These are phyloP conservation scores for Brenthis ino DNA, from an alignment of 2,888 invertebrate species.

Conservation along the genomic window DNA sequence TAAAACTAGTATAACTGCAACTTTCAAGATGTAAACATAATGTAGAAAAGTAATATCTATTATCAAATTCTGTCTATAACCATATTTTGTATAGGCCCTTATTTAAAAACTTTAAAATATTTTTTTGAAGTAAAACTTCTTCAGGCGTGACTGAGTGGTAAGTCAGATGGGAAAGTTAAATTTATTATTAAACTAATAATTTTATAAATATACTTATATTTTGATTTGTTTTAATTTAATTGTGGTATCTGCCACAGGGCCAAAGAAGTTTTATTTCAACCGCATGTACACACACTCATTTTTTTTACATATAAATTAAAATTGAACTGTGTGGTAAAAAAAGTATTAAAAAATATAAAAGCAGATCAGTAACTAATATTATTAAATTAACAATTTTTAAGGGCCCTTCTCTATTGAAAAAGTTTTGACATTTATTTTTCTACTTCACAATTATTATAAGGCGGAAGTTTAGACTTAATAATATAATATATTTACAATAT, in stretches of 20 bases:
- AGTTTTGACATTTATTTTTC: slow-evolving; percentile 40
- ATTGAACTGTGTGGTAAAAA: background rate
- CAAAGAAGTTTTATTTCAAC: too few species aligned
- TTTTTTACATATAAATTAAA: background rate
- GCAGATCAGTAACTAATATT: slow-evolving; percentile 1
- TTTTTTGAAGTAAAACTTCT: background rate
- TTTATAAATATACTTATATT: too few species aligned
- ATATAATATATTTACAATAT: slow-evolving; percentile 77
- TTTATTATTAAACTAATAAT: too few species aligned
- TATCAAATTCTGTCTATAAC: slow-evolving; percentile 13
- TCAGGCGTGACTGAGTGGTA: too few species aligned
- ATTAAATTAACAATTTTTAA: slow-evolving; percentile 3
- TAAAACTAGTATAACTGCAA: too few species aligned
- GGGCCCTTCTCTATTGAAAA: slow-evolving; percentile 42
- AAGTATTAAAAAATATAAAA: background rate
- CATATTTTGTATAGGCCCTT: slow-evolving; percentile 12
- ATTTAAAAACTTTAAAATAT: background rate
- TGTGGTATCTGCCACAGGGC: too few species aligned
- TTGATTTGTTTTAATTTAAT: too few species aligned
- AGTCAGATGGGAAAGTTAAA: too few species aligned
- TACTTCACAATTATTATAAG: slow-evolving; percentile 70
- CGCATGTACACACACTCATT: too few species aligned
- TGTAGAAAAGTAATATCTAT: slow-evolving; percentile 2
- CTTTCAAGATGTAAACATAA: too few species aligned
- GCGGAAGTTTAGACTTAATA: slow-evolving; percentile 69